These are phyloP conservation scores for Kradibia gibbosae DNA, from an alignment of 1,140 invertebrate species.

Conservation along the genomic window DNA sequence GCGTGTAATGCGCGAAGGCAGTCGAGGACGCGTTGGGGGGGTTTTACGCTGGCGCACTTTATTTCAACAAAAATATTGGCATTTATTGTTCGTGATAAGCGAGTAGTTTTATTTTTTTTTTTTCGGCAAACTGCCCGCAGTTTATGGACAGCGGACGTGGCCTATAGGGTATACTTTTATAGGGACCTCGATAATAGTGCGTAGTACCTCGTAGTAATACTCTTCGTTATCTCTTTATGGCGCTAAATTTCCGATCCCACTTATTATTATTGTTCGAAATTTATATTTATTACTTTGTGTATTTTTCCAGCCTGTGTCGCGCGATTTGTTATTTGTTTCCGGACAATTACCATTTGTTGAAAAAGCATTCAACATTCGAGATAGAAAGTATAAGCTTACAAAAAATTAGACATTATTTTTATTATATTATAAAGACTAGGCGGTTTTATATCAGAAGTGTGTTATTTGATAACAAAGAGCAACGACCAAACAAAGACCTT, in stretches of 20 bases:
- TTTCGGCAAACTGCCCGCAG: not conserved
- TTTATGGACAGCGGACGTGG: not conserved
- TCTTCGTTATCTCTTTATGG: not conserved
- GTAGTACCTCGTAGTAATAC: not conserved
- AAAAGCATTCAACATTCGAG: not conserved
- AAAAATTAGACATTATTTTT: not conserved
- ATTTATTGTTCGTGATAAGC: not conserved
- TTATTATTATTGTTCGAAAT: not conserved
- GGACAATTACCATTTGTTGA: not conserved
- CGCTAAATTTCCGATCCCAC: not conserved
- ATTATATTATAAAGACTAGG: not conserved
- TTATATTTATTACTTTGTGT: not conserved
- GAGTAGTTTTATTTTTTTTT: not conserved
- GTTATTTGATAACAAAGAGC: too few relatives aligned
- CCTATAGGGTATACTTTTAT: not conserved
- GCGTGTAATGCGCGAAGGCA: slow-evolving; percentile 28
- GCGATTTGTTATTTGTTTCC: not conserved
- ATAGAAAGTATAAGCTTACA: not conserved
- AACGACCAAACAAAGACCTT: too few relatives aligned
- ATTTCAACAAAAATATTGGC: not conserved
- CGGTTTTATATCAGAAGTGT: too few relatives aligned
- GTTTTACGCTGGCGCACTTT: not conserved
- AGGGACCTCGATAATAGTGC: not conserved
- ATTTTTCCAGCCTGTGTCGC: not conserved
- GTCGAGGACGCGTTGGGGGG: not conserved